Percentiles rank a stretch among this genome's conserved stretches.
Conservation (phyloP, 2,113 vertebrate species). For the Rhombomys opimus region DNA sequence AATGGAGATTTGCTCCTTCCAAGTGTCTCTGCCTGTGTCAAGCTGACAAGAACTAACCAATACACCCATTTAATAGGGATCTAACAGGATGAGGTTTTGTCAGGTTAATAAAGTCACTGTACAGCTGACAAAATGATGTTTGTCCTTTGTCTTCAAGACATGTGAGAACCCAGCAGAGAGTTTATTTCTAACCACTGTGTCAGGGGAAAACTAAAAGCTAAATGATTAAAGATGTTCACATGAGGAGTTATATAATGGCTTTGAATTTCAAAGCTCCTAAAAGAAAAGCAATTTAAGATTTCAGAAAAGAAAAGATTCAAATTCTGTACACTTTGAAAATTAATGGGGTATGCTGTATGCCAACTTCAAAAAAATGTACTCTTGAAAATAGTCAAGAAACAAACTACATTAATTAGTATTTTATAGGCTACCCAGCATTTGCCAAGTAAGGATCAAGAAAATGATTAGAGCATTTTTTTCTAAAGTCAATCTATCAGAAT, state of each 20-base stretch:
- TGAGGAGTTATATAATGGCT: constrained; percentile 45
- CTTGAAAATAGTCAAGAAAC: constrained; percentile 50
- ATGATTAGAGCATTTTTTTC: background rate
- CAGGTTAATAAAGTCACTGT: constrained; percentile 35
- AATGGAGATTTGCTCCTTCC: background rate
- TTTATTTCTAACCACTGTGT: constrained; percentile 36
- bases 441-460: constrained; percentile 63
- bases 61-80: background rate
- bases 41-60: background rate
- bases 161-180: background rate
- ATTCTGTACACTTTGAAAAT: constrained; percentile 59
- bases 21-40: background rate
- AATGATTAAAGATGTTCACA: constrained; percentile 54
- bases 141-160: constrained; percentile 63
- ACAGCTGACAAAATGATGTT: constrained; percentile 9
- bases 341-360: constrained; percentile 44
- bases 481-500: constrained; percentile 45
- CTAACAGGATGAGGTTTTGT: background rate
- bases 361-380: constrained; percentile 64
- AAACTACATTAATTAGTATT: constrained; percentile 40
- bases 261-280: constrained; percentile 67
- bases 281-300: constrained; percentile 72
- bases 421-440: background rate
- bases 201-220: constrained; percentile 35
- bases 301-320: constrained; percentile 57